Base-by-base conservation (phyloP, 2,113 vertebrate genomes). In the Tychaedon coryphoeus region DNA sequence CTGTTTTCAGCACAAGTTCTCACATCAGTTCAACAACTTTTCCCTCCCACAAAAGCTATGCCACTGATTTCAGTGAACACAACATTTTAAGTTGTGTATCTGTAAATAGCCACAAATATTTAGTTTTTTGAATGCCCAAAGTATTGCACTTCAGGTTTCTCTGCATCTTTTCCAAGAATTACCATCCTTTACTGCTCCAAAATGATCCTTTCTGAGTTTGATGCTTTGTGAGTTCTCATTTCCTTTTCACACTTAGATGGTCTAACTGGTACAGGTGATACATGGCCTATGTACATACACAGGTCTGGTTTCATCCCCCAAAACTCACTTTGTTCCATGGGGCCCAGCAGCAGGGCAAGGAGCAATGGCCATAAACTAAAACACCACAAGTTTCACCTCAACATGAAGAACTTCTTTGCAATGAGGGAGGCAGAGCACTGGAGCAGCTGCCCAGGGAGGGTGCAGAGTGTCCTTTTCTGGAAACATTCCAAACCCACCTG, bases 201-300 rank as follows among this genome's bases (percentile, higher is more conserved):
- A 81, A 56, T 13, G 2, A 56, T 78, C 16, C 19, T 60, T 74
- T 77, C 56, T 56, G 43, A 66, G 34, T 50, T 34, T 42, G 47
- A 54, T 29, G 23, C 8, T 51, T 48, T 62, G 19, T 62, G 56
- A 66, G 20, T 25, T 94, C 71, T 67, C 62, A 16, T 74, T 91
- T 84, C 8, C 53, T 69, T 79, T 73, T 33, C 75, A 67, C 22
- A 60, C 6, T 64, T 19, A 13, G 19, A 3, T 62, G 15, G 6
- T 87, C 26, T 70, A 33, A 71, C 12, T 12, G 8, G 10, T 56
- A 34, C 14, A 60, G 48, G n/a, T 53, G 67, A n/a, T 29, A 33
- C 10, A 8, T 0, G 12, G 24, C 25, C 47, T 66, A 38, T 20
- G 47, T 5, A n/a, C 0, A 0, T 16, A 7, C 12, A 4, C 5